phyloP scores from a whole-genome alignment of 2,888 invertebrate genomes.

The Synanthedon tipuliformis region DNA sequence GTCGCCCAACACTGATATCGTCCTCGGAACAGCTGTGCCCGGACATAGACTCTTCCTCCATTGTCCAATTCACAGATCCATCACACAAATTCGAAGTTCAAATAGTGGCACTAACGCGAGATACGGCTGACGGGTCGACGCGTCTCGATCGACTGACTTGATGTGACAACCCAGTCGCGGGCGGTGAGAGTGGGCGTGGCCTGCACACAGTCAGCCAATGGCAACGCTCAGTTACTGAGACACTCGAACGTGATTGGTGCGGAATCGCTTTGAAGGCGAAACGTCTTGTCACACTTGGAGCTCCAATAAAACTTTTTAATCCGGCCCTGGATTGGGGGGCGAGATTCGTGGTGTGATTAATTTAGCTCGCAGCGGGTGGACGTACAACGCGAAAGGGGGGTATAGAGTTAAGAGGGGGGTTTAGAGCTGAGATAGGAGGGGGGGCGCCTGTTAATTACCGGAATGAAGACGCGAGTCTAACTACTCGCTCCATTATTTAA shows the following conservation, averaged over 20 bases:
- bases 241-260: conserved; percentile 33
- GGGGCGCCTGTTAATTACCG: conserved; percentile 46
- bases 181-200: conserved; percentile 44
- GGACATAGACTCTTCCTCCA: conserved; percentile 65
- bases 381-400: conserved; percentile 12
- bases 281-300: conserved; percentile 50
- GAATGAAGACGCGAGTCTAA: conserved; percentile 67
- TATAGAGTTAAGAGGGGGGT: conserved; percentile 1
- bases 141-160: conserved; percentile 67
- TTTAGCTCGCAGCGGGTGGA: conserved; percentile 42
- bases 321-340: conserved; percentile 62
- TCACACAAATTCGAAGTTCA: conserved; percentile 53
- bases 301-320: conserved; percentile 70
- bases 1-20: conserved; percentile 85
- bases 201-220: conserved; percentile 32
- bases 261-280: conserved; percentile 30
- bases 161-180: conserved; percentile 56
- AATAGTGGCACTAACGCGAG: conserved; percentile 36
- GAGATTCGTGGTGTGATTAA: conserved; percentile 69
- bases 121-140: conserved; percentile 65
- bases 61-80: conserved; percentile 59
- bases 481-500: conserved; percentile 65
- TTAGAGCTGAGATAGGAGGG: conserved; percentile 8
- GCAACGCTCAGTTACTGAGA: conserved; percentile 17
- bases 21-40: conserved; percentile 72